These are phyloP conservation scores for Florisuga fusca DNA, from an alignment of 2,797 vertebrate genomes.

Conservation along the genomic window DNA sequence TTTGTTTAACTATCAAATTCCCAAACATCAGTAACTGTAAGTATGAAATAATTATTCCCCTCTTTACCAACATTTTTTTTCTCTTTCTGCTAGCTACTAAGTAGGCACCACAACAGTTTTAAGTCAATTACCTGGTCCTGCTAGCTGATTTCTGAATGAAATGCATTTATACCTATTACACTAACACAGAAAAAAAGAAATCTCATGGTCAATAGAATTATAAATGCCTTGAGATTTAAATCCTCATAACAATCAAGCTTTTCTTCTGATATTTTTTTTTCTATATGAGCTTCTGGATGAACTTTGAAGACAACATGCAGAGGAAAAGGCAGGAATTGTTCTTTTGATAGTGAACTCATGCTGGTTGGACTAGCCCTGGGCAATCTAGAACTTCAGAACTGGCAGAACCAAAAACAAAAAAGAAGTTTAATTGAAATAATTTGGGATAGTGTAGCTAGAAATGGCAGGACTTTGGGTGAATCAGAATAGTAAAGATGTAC, in stretches of 20 bases:
- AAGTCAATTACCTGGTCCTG: not conserved
- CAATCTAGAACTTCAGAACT: not conserved
- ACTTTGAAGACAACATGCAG: not conserved
- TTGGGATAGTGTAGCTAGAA: not conserved
- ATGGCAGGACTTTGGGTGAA: not conserved
- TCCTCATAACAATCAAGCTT: not conserved
- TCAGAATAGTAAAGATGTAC: not conserved
- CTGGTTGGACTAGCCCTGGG: not conserved
- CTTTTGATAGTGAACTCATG: not conserved
- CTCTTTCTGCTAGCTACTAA: not conserved
- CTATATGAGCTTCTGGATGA: not conserved
- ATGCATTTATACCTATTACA: not conserved
- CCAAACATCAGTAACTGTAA: not conserved
- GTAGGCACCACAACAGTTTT: not conserved
- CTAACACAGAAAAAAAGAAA: not conserved
- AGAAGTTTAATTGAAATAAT: not conserved
- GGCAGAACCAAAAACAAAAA: not conserved
- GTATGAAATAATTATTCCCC: slow-evolving; percentile 9
- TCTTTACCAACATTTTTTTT: slow-evolving; percentile 19
- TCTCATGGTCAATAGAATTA: not conserved
- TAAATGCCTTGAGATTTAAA: not conserved
- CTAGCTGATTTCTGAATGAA: not conserved
- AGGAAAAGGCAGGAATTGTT: not conserved
- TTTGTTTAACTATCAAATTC: slow-evolving; percentile 10
- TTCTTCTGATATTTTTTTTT: not conserved